Conservation (phyloP, 2,113 vertebrate genomes). For the Phasianus colchicus region DNA sequence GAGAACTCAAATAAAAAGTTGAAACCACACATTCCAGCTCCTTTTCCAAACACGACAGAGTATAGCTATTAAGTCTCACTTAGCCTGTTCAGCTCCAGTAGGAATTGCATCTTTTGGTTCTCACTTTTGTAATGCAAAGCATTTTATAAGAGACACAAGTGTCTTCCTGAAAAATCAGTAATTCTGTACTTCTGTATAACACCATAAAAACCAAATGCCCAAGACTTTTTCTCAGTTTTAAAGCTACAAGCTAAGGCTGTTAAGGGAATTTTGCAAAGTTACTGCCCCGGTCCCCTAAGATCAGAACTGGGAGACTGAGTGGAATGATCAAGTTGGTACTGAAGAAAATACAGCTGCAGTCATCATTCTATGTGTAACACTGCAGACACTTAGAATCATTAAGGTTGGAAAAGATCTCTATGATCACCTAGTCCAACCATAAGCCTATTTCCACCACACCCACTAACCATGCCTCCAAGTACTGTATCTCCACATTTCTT, state of each 20-base stretch:
- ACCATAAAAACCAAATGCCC: not conserved
- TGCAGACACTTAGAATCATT: not conserved
- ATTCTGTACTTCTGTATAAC: not conserved
- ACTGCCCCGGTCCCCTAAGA: not conserved
- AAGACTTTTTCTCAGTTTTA: not conserved
- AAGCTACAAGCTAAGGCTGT: not conserved
- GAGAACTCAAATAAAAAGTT: not conserved
- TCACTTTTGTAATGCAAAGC: not conserved
- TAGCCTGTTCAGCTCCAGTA: not conserved
- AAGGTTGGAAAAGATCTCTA: no score
- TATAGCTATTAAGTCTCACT: not conserved
- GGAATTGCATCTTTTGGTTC: not conserved
- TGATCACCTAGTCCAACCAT: no score
- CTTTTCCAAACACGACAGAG: not conserved
- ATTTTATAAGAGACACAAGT: not conserved
- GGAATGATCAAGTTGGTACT: not conserved
- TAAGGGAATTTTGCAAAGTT: not conserved
- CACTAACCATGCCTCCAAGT: no score
- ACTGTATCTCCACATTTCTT: no score
- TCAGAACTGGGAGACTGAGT: not conserved
- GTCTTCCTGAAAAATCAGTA: not conserved
- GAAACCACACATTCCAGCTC: not conserved
- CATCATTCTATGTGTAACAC: not conserved
- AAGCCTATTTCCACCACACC: no score
- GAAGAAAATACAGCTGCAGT: not conserved